phyloP scores from a whole-genome alignment of 2,888 invertebrate genomes.

The Cephus pulcher region DNA sequence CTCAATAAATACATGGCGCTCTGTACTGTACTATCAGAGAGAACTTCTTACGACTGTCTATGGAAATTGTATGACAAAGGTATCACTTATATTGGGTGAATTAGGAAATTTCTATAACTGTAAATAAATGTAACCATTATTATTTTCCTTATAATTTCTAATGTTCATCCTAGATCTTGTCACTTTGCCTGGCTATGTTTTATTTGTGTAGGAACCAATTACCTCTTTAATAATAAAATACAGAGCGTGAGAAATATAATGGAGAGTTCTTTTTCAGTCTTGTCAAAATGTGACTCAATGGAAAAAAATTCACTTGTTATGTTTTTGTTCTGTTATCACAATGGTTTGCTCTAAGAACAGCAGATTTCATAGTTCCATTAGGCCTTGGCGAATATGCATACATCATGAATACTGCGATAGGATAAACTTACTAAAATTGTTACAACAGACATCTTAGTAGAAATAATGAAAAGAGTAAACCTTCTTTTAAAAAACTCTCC shows the following conservation, averaged over 20 bases:
- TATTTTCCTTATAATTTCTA: background rate
- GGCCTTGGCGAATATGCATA: background rate
- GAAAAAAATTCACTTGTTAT: background rate
- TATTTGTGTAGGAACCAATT: background rate
- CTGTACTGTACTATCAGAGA: constrained; percentile 4
- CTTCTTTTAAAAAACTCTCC: background rate
- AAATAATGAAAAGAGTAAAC: background rate
- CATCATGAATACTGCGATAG: background rate
- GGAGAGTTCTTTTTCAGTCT: background rate
- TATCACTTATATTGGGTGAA: background rate
- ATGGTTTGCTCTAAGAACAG: background rate
- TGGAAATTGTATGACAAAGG: background rate
- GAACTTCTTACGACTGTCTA: background rate
- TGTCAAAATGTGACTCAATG: background rate
- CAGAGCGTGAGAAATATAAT: background rate
- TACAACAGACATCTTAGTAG: background rate
- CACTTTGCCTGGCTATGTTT: background rate
- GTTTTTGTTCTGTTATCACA: background rate
- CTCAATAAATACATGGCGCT: constrained; percentile 1
- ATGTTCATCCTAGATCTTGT: background rate
- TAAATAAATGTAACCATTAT: background rate
- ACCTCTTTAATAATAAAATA: background rate
- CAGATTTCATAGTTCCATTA: background rate
- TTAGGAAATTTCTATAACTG: background rate
- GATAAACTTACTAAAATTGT: background rate